Conservation (phyloP, 2,797 vertebrate genomes). For the Erpetoichthys calabaricus region DNA sequence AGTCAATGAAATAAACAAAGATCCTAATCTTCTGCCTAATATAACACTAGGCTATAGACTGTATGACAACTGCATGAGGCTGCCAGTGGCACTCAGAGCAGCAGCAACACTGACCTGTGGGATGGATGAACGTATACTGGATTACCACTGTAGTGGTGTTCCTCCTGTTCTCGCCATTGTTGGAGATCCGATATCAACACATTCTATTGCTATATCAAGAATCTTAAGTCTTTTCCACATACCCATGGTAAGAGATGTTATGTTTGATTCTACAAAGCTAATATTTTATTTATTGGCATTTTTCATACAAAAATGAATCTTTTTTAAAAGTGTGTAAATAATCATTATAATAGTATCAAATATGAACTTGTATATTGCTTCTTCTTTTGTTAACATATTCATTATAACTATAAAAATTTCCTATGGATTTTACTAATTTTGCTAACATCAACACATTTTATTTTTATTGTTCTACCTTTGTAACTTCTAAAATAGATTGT, state of each 20-base stretch:
- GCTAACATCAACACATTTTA: no score
- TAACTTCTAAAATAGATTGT: no score
- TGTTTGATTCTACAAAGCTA: no score
- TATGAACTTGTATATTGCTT: no score
- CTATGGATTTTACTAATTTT: no score
- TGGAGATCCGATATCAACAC: constrained; percentile 33
- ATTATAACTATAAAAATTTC: no score
- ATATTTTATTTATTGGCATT: no score
- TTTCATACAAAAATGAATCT: no score
- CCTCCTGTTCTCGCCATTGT: constrained; percentile 29
- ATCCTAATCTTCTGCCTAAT: constrained; percentile 29
- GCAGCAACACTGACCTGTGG: constrained; percentile 14
- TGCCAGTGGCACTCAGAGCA: constrained; percentile 24
- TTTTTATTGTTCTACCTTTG: no score
- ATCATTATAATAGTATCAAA: no score
- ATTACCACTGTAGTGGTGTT: constrained; percentile 16
- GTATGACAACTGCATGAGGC: constrained; percentile 33
- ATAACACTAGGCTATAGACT: constrained; percentile 38
- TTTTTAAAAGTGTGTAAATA: no score
- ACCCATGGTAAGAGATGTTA: constrained; percentile 36
- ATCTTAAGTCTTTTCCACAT: constrained; percentile 27
- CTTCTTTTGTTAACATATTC: no score
- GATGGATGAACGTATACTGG: constrained; percentile 10
- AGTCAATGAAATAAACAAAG: constrained; percentile 34
- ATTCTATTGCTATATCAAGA: constrained; percentile 34